Base-by-base conservation (phyloP, 2,113 vertebrate species). In the Eupsittula cactorum region DNA sequence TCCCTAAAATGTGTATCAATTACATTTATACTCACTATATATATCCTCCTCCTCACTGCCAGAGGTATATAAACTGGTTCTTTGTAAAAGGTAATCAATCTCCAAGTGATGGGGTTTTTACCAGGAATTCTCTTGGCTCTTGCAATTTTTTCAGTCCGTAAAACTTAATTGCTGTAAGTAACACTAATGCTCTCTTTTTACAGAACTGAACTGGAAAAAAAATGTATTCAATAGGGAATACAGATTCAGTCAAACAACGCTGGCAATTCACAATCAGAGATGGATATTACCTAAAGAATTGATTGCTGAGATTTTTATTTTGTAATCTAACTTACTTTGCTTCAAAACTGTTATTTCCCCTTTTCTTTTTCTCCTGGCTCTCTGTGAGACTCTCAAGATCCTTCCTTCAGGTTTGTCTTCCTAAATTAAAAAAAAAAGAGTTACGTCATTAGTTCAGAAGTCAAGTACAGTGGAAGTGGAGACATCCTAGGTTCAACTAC, bases 361-460 rank as follows among this genome's bases (percentile, higher is more conserved):
- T 62, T 98, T 98, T 83, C 98, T 98, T 98, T 98, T 99, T 85
- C 98, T 98, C 50, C 98, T 97, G 47, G 98, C 97, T 93, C 98
- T 97, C 69, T 98, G 98, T 0, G 98, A 98, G 42, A 97, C 98
- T 63, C 98, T 98, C 60, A 98, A 88, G 85, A 98, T 98, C 78
- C 98, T 98, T 93, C 98, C 98, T 89, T 98, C 98, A 84, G 98
- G 96, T 86, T 98, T 98, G 86, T 98, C 98, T 69, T 98, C 98
- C 98, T 99, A 97, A n/a, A 95, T 87, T 10, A 39, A 84, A 80
- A 75, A 85, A 52, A 85, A 31, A 60, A 88, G n/a, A 62, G 49
- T 33, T 92, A 84, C 23, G 62, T 88, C 49, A 64, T 86, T 41
- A 90, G 77, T 87, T 47, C 86, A 67, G 19, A 65, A 87, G 33